Percentiles rank a stretch among this genome's conserved stretches.
Conservation (phyloP, 1,140 invertebrate species). For the Anastrepha ludens region DNA sequence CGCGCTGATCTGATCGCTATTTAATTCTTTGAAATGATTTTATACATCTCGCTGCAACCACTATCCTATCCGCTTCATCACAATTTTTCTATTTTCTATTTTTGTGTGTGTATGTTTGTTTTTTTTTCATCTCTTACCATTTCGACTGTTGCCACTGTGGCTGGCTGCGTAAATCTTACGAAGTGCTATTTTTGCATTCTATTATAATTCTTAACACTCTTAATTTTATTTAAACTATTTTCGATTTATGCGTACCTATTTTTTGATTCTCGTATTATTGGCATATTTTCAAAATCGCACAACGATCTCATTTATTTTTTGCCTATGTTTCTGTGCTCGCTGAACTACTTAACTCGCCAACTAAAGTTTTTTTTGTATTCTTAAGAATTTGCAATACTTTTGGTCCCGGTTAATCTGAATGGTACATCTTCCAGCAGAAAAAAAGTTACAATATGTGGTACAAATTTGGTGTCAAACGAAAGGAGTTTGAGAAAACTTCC, state of each 20-base stretch:
- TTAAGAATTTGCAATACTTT: too few relatives aligned
- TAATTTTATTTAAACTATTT: constrained; percentile 27
- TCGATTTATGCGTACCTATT: constrained; percentile 11
- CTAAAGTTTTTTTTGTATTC: too few relatives aligned
- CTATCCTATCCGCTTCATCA: not conserved
- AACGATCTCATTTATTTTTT: too few relatives aligned
- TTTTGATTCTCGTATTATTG: not conserved
- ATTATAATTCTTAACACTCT: constrained; percentile 41
- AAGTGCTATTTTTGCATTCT: not conserved
- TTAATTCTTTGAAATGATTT: constrained; percentile 12
- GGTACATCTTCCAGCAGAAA: too few relatives aligned
- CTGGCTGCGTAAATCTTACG: not conserved
- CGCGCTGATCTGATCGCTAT: constrained; percentile 19
- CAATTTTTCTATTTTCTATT: not conserved
- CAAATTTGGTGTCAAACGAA: too few relatives aligned
- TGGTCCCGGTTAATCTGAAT: too few relatives aligned
- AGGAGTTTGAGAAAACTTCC: too few relatives aligned
- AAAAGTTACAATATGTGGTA: too few relatives aligned
- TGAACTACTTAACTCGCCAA: too few relatives aligned
- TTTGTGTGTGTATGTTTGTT: not conserved
- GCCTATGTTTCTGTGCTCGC: too few relatives aligned
- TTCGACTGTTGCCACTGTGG: not conserved
- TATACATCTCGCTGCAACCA: not conserved
- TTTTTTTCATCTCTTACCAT: not conserved
- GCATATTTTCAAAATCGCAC: constrained; percentile 11